Evolutionary conservation across 2,113 vertebrate species (phyloP), one percentile per base, ranked within the genome.

Genomic region (Nycticorax nycticorax): DNA sequence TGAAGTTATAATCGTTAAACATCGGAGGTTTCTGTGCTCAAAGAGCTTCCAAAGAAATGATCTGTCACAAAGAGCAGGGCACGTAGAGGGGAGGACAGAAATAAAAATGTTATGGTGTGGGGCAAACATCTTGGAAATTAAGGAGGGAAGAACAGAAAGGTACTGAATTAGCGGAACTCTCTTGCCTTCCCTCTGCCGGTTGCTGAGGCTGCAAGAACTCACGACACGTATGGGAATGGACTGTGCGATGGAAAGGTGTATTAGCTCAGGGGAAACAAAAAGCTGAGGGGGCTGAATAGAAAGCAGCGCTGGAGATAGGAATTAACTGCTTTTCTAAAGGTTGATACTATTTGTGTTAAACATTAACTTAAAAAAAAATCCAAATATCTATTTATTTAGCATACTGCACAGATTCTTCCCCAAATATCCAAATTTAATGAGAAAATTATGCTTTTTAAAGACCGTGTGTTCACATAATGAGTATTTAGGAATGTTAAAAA

Each of bases 321-420:
- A 67, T 8, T 8, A 14, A 17, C 77, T 78, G 12, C 27, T 80
- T 60, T 32, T 45, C 28, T 19, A 7, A 52, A 2, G 13, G 10
- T 50, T 74, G 84, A 52, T 91, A 48, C 62, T 60, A 22, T 43
- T 82, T 80, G 41, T 94, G 95, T 96, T 92, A 97, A 97, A 92
- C 48, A 20, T 39, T 52, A 81, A 59, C 80, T 95, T 85, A n/a
- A 80, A 95, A 97, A 43, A 43, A 43, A 43, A 59, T 74, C 50
- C 82, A 68, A 78, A 33, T 91, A 78, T 14, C 67, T 96, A 12
- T 89, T 94, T 96, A 55, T 95, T 85, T 47, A 88, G 85, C 60
- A n/a, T 20, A 86, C 26, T 27, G 26, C 82, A 84, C 72, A 80
- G 64, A 73, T 92, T 91, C 69, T 82, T 97, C 72, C 57, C 53